These are phyloP conservation scores for Myotis lucifugus DNA, from an alignment of 2,113 vertebrate species.

Conservation along the genomic window DNA sequence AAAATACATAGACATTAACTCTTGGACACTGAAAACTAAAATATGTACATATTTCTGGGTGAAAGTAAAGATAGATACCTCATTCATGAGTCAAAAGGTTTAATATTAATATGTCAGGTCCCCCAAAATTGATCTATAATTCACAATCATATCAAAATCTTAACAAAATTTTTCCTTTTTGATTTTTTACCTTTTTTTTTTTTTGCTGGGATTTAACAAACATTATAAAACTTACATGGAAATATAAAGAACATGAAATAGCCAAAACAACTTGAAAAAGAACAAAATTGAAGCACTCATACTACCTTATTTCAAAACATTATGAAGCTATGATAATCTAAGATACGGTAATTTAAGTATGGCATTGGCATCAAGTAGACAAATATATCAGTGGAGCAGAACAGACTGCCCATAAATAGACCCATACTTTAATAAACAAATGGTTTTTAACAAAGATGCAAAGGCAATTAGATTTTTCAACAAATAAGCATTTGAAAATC, in stretches of 20 bases:
- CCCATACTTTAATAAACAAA: neutral
- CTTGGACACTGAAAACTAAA: neutral
- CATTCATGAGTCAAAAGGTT: neutral
- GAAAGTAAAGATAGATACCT: neutral
- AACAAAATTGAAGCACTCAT: neutral
- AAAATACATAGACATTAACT: neutral
- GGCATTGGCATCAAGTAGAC: neutral
- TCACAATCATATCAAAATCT: neutral
- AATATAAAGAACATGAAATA: neutral
- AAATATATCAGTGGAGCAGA: neutral
- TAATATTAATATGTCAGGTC: neutral
- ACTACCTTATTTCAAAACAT: neutral
- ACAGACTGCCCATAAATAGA: neutral
- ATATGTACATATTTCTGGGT: neutral
- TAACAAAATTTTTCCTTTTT: neutral
- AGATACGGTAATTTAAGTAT: neutral
- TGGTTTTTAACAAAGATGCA: neutral
- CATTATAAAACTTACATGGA: neutral
- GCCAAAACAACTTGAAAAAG: neutral
- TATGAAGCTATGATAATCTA: neutral
- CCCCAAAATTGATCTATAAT: neutral
- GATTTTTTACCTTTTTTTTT: neutral
- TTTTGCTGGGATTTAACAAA: constrained; percentile 15
- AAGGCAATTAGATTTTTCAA: neutral
- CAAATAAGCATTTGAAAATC: neutral